phyloP scores from a whole-genome alignment of 2,888 invertebrate species.

The Seira ritae region DNA sequence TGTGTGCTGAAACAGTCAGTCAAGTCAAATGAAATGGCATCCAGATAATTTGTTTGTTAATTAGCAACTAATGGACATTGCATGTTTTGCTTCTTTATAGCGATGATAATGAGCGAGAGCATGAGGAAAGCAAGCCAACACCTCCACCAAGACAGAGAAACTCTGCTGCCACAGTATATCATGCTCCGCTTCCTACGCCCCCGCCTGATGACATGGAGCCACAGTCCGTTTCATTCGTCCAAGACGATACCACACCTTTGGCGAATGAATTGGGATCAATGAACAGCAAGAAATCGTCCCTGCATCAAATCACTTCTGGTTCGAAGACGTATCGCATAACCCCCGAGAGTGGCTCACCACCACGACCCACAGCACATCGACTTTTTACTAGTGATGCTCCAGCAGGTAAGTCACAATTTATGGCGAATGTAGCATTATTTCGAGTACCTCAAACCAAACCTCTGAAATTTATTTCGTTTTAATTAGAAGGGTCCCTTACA shows the following conservation, averaged over 20 bases:
- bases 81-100: conserved; percentile 31
- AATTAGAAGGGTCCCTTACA: conserved; percentile 64
- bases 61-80: too few relatives aligned
- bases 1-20: background rate
- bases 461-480: too few relatives aligned
- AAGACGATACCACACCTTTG: conserved; percentile 70
- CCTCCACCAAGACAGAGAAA: conserved; percentile 70
- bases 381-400: conserved; percentile 66
- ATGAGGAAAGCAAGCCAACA: conserved; percentile 66
- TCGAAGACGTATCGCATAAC: conserved; percentile 89
- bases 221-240: conserved; percentile 89
- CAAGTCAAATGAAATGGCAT: background rate
- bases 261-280: conserved; percentile 69
- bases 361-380: conserved; percentile 82
- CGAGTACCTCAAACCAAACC: background rate
- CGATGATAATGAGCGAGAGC: conserved; percentile 59
- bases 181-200: conserved; percentile 82
- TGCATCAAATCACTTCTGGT: conserved; percentile 87
- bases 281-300: conserved; percentile 68
- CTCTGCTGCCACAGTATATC: conserved; percentile 76
- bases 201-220: conserved; percentile 93
- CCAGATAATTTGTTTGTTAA: too few relatives aligned
- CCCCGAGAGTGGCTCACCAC: conserved; percentile 73
- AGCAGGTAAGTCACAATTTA: too few relatives aligned
- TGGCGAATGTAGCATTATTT: too few relatives aligned